phyloP scores from a whole-genome alignment of 1,140 invertebrate species.

The Hormaphis cornu region DNA sequence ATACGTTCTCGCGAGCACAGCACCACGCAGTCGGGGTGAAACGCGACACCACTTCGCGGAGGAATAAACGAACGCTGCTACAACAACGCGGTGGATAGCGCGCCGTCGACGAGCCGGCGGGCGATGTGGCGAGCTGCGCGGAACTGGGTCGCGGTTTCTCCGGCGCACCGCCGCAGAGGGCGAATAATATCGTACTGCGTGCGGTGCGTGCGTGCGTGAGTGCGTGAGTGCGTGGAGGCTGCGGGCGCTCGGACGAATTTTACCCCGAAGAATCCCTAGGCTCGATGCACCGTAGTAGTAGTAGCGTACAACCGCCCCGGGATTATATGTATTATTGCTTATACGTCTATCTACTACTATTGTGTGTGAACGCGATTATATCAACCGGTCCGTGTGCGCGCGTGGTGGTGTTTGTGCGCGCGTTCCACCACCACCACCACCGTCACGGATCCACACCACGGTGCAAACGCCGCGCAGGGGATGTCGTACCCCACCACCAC shows the following conservation, averaged over 20 bases:
- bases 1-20: no score
- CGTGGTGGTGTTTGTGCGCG: background rate
- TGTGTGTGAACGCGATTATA: slow-evolving; percentile 23
- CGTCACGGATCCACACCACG: background rate
- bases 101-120: background rate
- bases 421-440: background rate
- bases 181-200: no score
- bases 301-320: no score
- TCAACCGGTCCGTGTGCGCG: no score
- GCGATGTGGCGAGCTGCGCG: slow-evolving; percentile 8
- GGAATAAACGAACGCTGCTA: no score
- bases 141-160: slow-evolving; percentile 29
- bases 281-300: no score
- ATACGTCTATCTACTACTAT: background rate
- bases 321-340: background rate
- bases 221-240: no score
- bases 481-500: background rate
- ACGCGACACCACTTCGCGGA: no score
- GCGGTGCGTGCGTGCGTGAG: no score
- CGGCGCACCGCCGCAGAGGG: no score
- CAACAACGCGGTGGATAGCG: background rate
- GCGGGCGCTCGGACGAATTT: no score
- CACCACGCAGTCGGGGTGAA: no score
- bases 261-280: slow-evolving; percentile 1
- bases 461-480: background rate